Evolutionary conservation across 2,888 invertebrate species (phyloP).

Genomic region (Drosophila robusta): DNA sequence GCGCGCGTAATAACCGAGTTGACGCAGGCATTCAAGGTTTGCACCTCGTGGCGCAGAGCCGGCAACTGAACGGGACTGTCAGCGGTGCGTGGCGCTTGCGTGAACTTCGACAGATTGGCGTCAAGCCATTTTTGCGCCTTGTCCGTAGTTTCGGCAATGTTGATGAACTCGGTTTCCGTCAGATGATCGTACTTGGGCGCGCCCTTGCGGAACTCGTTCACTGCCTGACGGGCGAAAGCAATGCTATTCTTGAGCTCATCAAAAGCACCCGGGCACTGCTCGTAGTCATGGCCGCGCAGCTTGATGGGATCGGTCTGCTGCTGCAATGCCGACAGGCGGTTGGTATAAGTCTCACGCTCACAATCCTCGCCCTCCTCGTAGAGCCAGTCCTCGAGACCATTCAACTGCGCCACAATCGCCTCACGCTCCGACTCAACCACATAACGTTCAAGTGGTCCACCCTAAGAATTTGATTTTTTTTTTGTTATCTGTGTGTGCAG

Average conservation of each 20-base stretch:
- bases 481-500: neutral
- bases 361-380: slow-evolving; percentile 98
- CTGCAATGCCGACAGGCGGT: slow-evolving; percentile 88
- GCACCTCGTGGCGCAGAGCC: slow-evolving; percentile 92
- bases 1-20: slow-evolving; percentile 95
- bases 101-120: slow-evolving; percentile 88
- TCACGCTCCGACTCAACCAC: slow-evolving; percentile 90
- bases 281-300: slow-evolving; percentile 92
- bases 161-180: slow-evolving; percentile 92
- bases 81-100: slow-evolving; percentile 88
- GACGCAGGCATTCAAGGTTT: slow-evolving; percentile 86
- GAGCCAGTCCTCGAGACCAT: slow-evolving; percentile 97
- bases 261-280: slow-evolving; percentile 91
- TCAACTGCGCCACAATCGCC: slow-evolving; percentile 88
- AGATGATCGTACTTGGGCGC: slow-evolving; percentile 92
- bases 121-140: slow-evolving; percentile 94
- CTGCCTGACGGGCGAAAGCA: slow-evolving; percentile 92
- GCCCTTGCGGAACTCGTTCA: slow-evolving; percentile 89
- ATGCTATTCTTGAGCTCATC: slow-evolving; percentile 92
- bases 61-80: slow-evolving; percentile 91
- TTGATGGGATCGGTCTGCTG: slow-evolving; percentile 95
- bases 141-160: slow-evolving; percentile 89
- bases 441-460: slow-evolving; percentile 91
- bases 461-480: slow-evolving; percentile 84
- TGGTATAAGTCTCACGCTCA: slow-evolving; percentile 89